Evolutionary conservation across 2,888 invertebrate genomes (phyloP), one percentile per base, ranked within the genome.

Genomic region (Cataglyphis albicans): DNA sequence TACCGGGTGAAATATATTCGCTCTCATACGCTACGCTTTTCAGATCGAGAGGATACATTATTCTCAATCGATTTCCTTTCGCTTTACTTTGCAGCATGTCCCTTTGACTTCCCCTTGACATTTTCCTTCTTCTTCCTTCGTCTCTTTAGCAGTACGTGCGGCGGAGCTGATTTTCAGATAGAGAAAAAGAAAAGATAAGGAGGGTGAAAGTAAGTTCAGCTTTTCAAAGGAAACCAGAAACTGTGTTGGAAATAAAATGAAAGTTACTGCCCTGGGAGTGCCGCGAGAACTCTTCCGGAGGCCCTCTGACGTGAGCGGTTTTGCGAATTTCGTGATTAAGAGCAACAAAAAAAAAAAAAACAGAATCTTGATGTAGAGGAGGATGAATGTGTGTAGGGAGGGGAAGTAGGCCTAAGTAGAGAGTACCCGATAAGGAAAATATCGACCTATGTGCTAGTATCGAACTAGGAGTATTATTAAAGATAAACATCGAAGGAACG

Each of bases 61-160:
- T 59, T n/a, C 41, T 52, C 65, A 68, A 85, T 84, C 85, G 82
- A 87, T 81, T 78, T 70, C 70, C 65, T 83, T 68, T 83, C 84
- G 87, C 84, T 80, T 80, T 61, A 80, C 78, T 61, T 83, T 78
- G 59, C 59, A 52, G 67, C 64, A 65, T 25, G 73, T 78, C 64
- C 61, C 84, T 88, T 88, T 86, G 87, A 78, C 78, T 83, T 57
- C 73, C 61, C 52, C 78, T 80, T 72, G 78, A 80, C 78, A 80
- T 80, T 80, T 80, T 80, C 52, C 52, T 44, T 32, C 64, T 52
- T 68, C 81, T 59, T 67, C 76, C 61, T 57, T 57, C 55, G 59
- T 86, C 73, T 81, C 73, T 81, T 74, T 68, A 55, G 74, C 83
- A 85, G 57, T 64, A 80, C 78, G 73, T 80, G 78, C 78, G 78